These are phyloP conservation scores for Melanerpes formicivorus DNA, from an alignment of 2,113 vertebrate species.

Conservation along the genomic window DNA sequence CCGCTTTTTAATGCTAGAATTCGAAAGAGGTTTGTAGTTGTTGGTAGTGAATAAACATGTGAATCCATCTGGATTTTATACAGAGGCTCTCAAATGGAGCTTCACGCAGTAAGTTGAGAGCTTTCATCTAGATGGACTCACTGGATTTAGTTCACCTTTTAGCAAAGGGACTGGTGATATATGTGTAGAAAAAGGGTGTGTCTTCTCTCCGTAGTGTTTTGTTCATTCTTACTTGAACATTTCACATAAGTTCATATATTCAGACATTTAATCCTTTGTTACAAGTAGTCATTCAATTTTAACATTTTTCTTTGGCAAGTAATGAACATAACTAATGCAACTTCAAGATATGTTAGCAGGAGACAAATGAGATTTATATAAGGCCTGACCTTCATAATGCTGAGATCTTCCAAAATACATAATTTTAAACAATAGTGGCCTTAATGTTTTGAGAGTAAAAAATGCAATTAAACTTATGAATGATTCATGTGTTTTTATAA, in stretches of 20 bases:
- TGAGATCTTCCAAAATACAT: background rate
- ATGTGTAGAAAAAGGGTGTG: background rate
- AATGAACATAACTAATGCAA: background rate
- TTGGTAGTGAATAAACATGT: background rate
- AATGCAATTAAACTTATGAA: background rate
- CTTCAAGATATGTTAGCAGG: background rate
- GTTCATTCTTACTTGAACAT: background rate
- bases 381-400: background rate
- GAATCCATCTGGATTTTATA: background rate
- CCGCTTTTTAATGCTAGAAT: slow-evolving; percentile 95
- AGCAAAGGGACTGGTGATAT: background rate
- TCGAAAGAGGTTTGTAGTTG: slow-evolving; percentile 88
- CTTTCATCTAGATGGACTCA: background rate
- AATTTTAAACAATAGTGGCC: background rate
- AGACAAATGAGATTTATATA: background rate
- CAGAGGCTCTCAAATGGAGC: background rate
- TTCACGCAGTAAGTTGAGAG: background rate
- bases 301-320: background rate
- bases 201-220: background rate
- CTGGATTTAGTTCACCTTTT: slow-evolving; percentile 20
- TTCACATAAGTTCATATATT: background rate
- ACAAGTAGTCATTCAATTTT: background rate
- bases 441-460: background rate
- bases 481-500: background rate
- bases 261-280: background rate